Evolutionary conservation across 1,140 invertebrate genomes (phyloP).

Genomic region (Nilaparvata lugens): DNA sequence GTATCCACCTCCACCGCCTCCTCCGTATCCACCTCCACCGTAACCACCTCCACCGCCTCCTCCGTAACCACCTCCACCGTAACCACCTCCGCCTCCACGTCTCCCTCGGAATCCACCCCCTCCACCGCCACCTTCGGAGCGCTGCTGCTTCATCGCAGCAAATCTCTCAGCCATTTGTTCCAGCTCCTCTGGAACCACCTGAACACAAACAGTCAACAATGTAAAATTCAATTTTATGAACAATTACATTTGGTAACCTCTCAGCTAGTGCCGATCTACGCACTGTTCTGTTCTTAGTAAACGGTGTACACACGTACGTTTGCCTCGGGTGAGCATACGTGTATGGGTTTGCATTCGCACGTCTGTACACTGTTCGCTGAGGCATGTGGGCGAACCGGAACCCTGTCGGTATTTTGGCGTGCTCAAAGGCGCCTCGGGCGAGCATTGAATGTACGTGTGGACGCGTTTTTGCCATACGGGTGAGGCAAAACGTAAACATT

Average conservation of each 20-base stretch:
- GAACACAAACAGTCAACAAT: background rate
- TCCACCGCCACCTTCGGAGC: constrained; percentile 36
- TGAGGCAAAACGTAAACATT: too few species aligned
- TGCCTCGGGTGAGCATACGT: constrained; percentile 59
- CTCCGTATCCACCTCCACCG: background rate
- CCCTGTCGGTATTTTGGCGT: too few species aligned
- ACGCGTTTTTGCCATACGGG: too few species aligned
- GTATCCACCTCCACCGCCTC: too few species aligned
- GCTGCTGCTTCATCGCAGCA: constrained; percentile 49
- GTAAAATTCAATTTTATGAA: background rate
- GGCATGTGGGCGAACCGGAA: too few species aligned
- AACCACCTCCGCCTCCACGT: constrained; percentile 30
- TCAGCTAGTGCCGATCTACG: background rate
- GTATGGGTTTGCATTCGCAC: background rate
- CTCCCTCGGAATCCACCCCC: constrained; percentile 24
- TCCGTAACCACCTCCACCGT: constrained; percentile 26
- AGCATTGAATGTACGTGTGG: too few species aligned
- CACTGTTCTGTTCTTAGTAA: background rate
- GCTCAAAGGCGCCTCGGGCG: too few species aligned
- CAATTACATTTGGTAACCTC: background rate
- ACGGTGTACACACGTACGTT: constrained; percentile 29
- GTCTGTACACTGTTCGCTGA: background rate
- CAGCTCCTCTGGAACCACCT: constrained; percentile 61
- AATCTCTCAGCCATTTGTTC: constrained; percentile 58
- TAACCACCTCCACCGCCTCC: constrained; percentile 20